Evolutionary conservation across 2,888 invertebrate species (phyloP), one percentile per base, ranked within the genome.

Genomic region (Conus canariensis): DNA sequence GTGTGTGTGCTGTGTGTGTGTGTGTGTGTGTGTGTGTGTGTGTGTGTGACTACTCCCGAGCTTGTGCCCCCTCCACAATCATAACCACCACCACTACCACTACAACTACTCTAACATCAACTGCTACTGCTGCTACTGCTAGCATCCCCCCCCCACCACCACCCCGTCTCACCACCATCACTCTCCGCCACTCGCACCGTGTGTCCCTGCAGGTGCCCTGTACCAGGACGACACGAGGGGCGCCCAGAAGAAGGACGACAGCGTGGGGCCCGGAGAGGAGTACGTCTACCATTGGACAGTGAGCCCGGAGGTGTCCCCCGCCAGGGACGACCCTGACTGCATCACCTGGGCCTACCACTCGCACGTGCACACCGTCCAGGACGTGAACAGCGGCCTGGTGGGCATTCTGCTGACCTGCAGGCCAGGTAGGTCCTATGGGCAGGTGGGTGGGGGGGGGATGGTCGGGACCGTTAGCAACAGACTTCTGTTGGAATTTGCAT

Each of bases 261-360:
- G 90, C 7, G 92, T 93, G 16, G 90, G 83, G 5, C 93, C 93
- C 1, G 93, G 93, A 9, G 77, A 88, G 59, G 70, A 60, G 9
- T 87, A 92, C 64, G 92, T 91, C 5, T 89, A 93, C 74, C 88
- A 87, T 9, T 94, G 94, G 94, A 90, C 91, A 30, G 89, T 94
- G 80, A 92, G 92, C 19, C 90, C 92, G 1, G 91, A 91, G n/a
- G 92, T 92, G 30, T 92, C 93, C 0, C 94, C 93, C 19, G 90
- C 91, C 67, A 90, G 89, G 10, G 92, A 91, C 70, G 94, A 94
- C 90, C 92, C 93, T 14, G 92, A 91, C 70, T 94, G 94, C 87
- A 87, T 94, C 58, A 92, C 93, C 9, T 94, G 93, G 90, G 92
- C 92, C n/a, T 94, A 94, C 91, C 94, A 94, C 87, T 94, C 94